Evolutionary conservation across 2,113 vertebrate species (phyloP), one percentile per base, ranked within the genome.

Genomic region (Callipepla californica): DNA sequence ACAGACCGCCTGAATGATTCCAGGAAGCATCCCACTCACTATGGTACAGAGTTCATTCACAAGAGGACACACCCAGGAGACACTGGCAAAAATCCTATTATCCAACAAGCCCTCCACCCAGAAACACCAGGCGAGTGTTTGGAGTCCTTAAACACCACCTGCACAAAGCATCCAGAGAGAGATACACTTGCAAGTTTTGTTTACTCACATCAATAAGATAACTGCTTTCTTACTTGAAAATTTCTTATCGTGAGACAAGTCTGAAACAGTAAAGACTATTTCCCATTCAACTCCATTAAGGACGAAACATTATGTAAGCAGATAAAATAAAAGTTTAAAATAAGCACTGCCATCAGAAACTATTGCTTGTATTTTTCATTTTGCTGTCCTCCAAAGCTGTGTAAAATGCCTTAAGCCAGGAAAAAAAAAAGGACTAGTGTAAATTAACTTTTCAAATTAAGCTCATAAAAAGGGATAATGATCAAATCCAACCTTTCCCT

Each of bases 21-120:
- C 38, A 61, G 72, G 19, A n/a, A 80, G 53, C 25, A 57, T 42
- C 25, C 20, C 10, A 80, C 32, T 9, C 5, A 13, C 53, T 8
- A 3, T 0, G 1, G 53, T 73, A 32, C 58, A 45, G 17, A 25
- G 32, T 11, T 6, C 21, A 20, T 30, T 47, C 32, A 3, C 51
- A 13, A 2, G 13, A 63, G 44, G 42, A 50, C n/a, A 80, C 17
- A 16, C 25, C 18, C 67, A 48, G n/a, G 13, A 36, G 47, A 14
- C 25, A 19, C 10, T n/a, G 34, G 44, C 32, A 79, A 59, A 85
- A 73, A 34, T 59, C 38, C 13, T 53, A 16, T 62, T 50, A 45
- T 38, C 44, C 58, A 90, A 38, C 20, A 62, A 74, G 36, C 51
- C 28, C 28, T 32, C 32, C 38, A 58, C 55, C 28, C 42, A 55